These are phyloP conservation scores for Spongilla lacustris DNA, from an alignment of 37 sponge, comb jelly and placozoan species.

Conservation along the genomic window DNA sequence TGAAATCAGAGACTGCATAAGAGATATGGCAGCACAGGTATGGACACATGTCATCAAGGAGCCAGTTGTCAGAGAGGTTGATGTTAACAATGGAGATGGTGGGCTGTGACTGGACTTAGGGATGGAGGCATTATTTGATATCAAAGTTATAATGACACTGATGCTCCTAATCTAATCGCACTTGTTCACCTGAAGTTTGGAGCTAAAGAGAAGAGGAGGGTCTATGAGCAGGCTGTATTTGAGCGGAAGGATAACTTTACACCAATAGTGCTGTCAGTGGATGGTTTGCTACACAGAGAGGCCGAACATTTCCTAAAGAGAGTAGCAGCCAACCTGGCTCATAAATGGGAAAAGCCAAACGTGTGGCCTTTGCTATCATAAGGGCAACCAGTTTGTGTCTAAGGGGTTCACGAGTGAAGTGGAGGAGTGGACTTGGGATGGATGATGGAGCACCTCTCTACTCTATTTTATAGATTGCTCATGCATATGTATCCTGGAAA, in stretches of 20 bases:
- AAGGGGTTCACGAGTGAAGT: constrained; percentile 25
- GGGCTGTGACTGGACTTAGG: no score
- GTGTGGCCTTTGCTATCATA: constrained; percentile 11
- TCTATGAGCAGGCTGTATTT: background rate
- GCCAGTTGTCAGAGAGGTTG: no score
- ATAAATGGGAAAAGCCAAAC: constrained; percentile 36
- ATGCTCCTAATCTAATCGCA: no score
- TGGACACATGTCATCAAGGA: no score
- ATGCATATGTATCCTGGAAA: no score
- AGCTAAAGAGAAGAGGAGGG: constrained; percentile 6
- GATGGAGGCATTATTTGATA: no score
- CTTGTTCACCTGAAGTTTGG: background rate
- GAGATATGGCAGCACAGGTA: no score
- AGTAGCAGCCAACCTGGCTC: constrained; percentile 18
- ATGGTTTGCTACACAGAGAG: constrained; percentile 37
- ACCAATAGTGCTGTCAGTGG: constrained; percentile 41
- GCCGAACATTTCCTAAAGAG: background rate
- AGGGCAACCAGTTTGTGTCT: constrained; percentile 21
- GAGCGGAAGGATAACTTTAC: constrained; percentile 24
- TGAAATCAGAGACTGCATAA: no score
- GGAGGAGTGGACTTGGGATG: background rate
- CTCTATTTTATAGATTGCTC: no score
- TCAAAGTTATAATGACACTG: no score
- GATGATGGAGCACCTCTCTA: constrained; percentile 10
- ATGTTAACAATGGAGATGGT: no score